A percentile compares a stretch with the other conserved stretches of the same genome.
These are phyloP conservation scores for Drosophila ficusphila DNA, from an alignment of 1,140 invertebrate species.

Conservation along the genomic window DNA sequence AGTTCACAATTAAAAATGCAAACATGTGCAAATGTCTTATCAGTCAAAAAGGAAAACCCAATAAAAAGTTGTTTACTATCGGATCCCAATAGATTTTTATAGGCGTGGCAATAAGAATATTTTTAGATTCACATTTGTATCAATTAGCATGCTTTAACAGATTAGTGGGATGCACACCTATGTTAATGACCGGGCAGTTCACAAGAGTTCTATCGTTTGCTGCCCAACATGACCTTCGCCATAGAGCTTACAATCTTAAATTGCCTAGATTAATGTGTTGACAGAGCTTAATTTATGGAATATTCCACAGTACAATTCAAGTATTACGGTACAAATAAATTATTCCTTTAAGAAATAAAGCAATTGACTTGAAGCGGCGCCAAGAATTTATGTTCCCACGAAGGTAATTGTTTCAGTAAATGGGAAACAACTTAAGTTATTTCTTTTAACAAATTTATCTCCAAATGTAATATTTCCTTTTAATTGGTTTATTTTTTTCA, in stretches of 20 bases:
- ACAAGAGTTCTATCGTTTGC: background rate
- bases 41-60: background rate
- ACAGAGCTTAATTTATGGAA: slow-evolving; percentile 37
- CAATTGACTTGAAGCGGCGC: background rate
- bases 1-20: background rate
- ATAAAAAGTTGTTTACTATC: background rate
- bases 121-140: background rate
- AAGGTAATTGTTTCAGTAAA: background rate
- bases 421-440: too few species aligned
- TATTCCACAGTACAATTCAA: slow-evolving; percentile 23
- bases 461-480: background rate
- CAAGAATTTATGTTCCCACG: background rate
- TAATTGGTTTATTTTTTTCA: background rate
- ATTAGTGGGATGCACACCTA: background rate
- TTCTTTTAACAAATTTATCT: background rate
- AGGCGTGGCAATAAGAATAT: background rate
- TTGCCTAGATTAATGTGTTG: slow-evolving; percentile 35
- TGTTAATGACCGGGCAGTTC: background rate
- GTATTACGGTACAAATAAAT: background rate
- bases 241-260: slow-evolving; percentile 5
- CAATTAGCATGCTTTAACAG: background rate
- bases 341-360: background rate
- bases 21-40: slow-evolving; percentile 1
- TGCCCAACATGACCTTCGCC: background rate
- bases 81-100: background rate